Evolutionary conservation across 1,140 invertebrate species (phyloP).

Genomic region (Drosophila varians): DNA sequence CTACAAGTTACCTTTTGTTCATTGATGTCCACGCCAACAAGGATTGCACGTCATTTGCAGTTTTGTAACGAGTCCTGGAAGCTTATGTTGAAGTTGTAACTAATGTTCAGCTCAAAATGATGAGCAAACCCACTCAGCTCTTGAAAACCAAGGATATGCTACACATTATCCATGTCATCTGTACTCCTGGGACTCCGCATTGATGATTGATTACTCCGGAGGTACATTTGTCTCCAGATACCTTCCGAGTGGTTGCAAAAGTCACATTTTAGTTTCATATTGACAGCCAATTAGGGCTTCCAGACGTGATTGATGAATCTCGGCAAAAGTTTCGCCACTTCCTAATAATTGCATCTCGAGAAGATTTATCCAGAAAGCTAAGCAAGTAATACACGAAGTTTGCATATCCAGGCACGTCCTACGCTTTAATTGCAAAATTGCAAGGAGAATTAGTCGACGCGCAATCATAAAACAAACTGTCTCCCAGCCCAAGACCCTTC

Average conservation of each 20-base stretch:
- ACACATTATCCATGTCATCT: background rate
- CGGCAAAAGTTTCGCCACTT: background rate
- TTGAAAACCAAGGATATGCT: slow-evolving; percentile 8
- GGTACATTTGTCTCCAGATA: slow-evolving; percentile 5
- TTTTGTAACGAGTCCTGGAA: slow-evolving; percentile 9
- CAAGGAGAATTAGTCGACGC: slow-evolving; percentile 40
- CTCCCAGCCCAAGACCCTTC: slow-evolving; percentile 22
- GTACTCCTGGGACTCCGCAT: background rate
- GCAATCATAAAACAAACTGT: slow-evolving; percentile 73
- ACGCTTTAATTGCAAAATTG: slow-evolving; percentile 62
- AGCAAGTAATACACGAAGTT: slow-evolving; percentile 12
- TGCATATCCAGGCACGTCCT: slow-evolving; percentile 44
- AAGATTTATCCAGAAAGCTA: background rate
- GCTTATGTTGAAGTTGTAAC: slow-evolving; percentile 13
- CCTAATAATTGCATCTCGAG: slow-evolving; percentile 23
- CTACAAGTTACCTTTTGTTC: too few species aligned
- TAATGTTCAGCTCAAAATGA: slow-evolving; percentile 23
- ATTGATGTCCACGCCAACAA: slow-evolving; percentile 52
- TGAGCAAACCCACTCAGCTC: background rate
- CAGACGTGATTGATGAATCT: slow-evolving; percentile 29
- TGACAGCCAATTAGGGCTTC: slow-evolving; percentile 27
- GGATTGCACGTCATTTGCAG: slow-evolving; percentile 57
- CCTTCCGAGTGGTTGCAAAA: background rate
- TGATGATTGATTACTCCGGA: slow-evolving; percentile 35
- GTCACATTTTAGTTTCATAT: slow-evolving; percentile 17